Conservation (phyloP, 2,888 invertebrate genomes). For the Tholera decimalis region DNA sequence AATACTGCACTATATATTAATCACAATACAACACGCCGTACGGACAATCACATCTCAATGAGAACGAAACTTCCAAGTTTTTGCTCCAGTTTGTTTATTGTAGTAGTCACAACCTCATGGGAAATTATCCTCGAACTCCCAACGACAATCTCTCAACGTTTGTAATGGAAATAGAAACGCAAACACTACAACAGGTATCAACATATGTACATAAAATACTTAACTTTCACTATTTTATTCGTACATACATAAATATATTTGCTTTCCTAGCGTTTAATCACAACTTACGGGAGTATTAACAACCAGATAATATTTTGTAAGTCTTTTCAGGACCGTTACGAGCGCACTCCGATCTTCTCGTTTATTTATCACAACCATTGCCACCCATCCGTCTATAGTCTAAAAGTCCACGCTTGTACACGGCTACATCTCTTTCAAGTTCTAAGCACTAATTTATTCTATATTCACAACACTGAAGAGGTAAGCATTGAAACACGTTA, state of each 20-base stretch:
- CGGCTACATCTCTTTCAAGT: constrained; percentile 75
- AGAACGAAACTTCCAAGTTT: constrained; percentile 79
- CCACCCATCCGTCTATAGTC: constrained; percentile 74
- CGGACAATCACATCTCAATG: constrained; percentile 79
- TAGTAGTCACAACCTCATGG: constrained; percentile 88
- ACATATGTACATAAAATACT: constrained; percentile 76
- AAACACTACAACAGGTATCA: constrained; percentile 73
- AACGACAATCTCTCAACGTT: constrained; percentile 79
- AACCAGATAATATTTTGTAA: constrained; percentile 79
- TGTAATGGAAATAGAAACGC: constrained; percentile 74
- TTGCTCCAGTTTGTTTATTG: constrained; percentile 81
- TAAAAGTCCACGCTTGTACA: constrained; percentile 61
- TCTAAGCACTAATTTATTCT: constrained; percentile 76
- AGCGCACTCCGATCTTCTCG: constrained; percentile 70
- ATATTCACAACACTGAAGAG: constrained; percentile 91
- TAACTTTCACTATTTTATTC: constrained; percentile 71
- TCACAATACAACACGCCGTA: constrained; percentile 73
- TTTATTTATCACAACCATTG: constrained; percentile 86
- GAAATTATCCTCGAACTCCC: constrained; percentile 82
- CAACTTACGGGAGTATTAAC: constrained; percentile 85
- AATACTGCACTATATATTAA: constrained; percentile 72
- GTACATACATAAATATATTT: constrained; percentile 81
- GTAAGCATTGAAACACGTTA: constrained; percentile 86
- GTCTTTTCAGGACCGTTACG: constrained; percentile 77
- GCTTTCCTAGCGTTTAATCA: constrained; percentile 81